These are phyloP conservation scores for Ptychochromis oligacanthus DNA, from an alignment of 2,113 vertebrate genomes.

Conservation along the genomic window DNA sequence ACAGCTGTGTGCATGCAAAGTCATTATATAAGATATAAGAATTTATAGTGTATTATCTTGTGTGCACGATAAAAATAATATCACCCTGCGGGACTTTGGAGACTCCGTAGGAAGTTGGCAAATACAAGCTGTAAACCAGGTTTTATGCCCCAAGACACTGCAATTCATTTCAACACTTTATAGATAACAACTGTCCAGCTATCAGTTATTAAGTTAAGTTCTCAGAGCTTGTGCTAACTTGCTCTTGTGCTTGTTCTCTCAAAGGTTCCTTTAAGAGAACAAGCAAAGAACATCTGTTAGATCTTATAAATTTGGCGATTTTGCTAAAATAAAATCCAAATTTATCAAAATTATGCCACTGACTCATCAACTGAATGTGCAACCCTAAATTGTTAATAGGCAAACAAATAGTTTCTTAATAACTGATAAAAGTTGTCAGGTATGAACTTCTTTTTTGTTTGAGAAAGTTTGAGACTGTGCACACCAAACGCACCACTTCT, in stretches of 20 bases:
- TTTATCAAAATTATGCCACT: background rate
- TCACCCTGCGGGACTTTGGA: background rate
- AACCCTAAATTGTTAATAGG: no score
- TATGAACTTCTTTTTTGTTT: background rate
- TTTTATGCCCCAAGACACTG: no score
- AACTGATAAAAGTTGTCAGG: background rate
- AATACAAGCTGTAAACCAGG: background rate
- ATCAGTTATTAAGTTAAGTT: background rate
- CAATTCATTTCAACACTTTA: no score
- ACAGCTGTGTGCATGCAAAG: no score
- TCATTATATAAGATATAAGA: no score
- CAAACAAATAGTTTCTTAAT: no score
- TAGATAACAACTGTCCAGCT: background rate
- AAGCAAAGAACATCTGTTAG: background rate
- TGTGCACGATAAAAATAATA: background rate
- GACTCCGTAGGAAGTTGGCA: background rate
- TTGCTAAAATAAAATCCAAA: background rate
- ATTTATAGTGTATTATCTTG: background rate
- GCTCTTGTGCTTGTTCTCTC: no score
- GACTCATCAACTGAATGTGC: background rate
- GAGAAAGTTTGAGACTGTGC: background rate
- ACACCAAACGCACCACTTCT: background rate
- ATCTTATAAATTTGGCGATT: background rate
- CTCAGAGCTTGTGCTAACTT: no score
- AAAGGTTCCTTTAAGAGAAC: background rate